Conservation (phyloP, 2,888 invertebrate species). For the Parasteatoda lunata region DNA sequence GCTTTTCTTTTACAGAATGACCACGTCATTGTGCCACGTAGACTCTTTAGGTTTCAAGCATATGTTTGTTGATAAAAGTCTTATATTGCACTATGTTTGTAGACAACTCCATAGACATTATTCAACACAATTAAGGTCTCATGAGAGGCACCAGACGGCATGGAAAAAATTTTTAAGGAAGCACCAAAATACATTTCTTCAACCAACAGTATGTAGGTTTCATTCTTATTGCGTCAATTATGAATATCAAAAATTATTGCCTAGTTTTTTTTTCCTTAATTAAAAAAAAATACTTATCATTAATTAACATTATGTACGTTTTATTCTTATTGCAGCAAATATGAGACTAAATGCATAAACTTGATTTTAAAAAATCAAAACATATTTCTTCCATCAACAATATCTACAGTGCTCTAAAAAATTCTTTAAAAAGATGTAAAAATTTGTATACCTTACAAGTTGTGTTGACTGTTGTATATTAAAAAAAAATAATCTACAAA, state of each 20-base stretch:
- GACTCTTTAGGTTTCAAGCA: constrained; percentile 77
- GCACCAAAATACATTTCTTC: constrained; percentile 69
- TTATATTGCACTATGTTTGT: constrained; percentile 77
- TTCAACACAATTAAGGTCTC: constrained; percentile 73
- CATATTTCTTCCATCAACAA: too few relatives aligned
- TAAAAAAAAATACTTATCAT: neutral
- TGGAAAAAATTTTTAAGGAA: constrained; percentile 74
- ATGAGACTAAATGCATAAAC: too few relatives aligned
- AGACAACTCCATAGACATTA: constrained; percentile 76
- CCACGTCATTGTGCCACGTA: constrained; percentile 75
- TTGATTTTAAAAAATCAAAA: too few relatives aligned
- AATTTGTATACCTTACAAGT: too few relatives aligned
- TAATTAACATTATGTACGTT: too few relatives aligned
- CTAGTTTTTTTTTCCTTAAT: neutral
- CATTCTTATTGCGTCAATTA: neutral
- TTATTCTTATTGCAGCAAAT: too few relatives aligned
- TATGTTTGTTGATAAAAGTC: constrained; percentile 74
- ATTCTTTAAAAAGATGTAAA: too few relatives aligned
- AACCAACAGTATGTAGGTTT: constrained; percentile 62
- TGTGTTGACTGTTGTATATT: too few relatives aligned
- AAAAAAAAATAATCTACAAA: too few relatives aligned
- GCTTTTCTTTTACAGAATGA: constrained; percentile 71
- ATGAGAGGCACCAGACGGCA: constrained; percentile 73
- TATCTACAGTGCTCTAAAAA: too few relatives aligned
- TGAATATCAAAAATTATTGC: neutral